phyloP scores from a whole-genome alignment of 2,113 vertebrate species.

The Lonchura striata region DNA sequence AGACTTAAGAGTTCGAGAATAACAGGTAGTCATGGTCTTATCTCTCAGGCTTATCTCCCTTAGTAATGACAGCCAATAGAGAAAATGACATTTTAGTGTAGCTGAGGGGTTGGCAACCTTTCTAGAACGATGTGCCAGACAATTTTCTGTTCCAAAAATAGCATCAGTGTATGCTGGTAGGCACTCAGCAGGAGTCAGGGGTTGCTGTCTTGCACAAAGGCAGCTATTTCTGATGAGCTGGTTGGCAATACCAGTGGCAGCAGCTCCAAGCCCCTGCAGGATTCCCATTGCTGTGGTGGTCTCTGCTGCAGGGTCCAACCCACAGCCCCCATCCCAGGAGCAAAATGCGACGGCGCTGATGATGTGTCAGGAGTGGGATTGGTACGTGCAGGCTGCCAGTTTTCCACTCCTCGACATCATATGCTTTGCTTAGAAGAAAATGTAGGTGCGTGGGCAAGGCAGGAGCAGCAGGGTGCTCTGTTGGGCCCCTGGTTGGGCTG shows the following conservation, averaged over 20 bases:
- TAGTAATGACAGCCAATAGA: background rate
- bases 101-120: constrained; percentile 36
- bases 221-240: background rate
- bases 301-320: background rate
- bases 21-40: background rate
- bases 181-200: background rate
- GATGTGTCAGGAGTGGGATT: background rate
- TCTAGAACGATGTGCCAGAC: background rate
- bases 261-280: background rate
- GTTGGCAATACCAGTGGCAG: background rate
- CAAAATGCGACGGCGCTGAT: accelerated
- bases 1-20: background rate
- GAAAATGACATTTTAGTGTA: constrained; percentile 23
- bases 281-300: background rate
- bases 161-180: background rate
- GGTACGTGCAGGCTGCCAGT: background rate
- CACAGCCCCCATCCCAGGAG: background rate
- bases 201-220: constrained; percentile 21
- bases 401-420: background rate
- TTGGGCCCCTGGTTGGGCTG: background rate
- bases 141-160: constrained; percentile 37
- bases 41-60: background rate
- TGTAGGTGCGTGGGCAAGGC: constrained; percentile 13
- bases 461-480: background rate
- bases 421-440: background rate